These are phyloP conservation scores for Tamandua tetradactyla DNA, from an alignment of 2,797 vertebrate genomes.

Conservation along the genomic window DNA sequence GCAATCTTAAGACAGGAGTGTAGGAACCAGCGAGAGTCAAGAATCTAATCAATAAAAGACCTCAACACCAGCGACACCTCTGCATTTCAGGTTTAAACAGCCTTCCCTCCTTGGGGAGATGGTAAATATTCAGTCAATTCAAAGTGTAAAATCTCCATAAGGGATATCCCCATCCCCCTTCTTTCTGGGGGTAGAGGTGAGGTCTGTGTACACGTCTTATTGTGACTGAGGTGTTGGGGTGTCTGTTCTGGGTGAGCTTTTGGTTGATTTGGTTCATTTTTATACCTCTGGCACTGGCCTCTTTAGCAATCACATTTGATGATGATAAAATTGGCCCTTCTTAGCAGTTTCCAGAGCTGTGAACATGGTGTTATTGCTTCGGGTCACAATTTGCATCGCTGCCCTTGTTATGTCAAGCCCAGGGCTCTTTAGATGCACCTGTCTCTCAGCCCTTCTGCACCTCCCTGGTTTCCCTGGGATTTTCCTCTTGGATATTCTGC, in stretches of 20 bases:
- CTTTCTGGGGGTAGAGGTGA: neutral
- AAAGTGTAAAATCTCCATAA: neutral
- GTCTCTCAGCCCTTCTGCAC: neutral
- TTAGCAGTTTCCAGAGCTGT: neutral
- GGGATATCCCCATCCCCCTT: no score
- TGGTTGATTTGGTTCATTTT: neutral
- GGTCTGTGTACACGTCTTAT: neutral
- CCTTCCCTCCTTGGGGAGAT: neutral
- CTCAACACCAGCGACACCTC: neutral
- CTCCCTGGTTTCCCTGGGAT: neutral
- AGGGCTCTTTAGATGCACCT: neutral
- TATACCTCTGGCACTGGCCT: neutral
- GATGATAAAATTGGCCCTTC: neutral
- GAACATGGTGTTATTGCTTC: neutral
- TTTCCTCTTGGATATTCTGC: neutral
- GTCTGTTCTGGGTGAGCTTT: neutral
- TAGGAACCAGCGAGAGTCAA: neutral
- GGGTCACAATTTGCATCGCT: neutral
- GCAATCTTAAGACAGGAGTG: neutral
- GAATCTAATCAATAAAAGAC: neutral
- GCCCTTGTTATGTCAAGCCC: neutral
- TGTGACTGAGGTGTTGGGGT: neutral
- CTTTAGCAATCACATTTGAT: neutral
- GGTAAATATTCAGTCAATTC: neutral
- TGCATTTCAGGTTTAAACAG: neutral